Conservation (phyloP, 2,797 vertebrate species). For the Pempheris klunzingeri region DNA sequence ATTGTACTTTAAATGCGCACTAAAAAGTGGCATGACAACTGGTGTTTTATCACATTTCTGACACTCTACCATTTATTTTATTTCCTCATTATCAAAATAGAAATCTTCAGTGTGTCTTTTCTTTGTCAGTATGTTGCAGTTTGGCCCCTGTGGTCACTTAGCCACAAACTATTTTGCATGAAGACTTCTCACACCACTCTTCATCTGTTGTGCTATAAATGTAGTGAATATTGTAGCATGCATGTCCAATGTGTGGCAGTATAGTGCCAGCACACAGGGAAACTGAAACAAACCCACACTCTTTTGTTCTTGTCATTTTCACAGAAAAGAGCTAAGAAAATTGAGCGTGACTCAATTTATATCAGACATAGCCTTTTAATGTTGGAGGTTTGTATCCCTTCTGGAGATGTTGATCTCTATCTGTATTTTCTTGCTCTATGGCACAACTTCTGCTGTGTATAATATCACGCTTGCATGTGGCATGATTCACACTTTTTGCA, state of each 20-base stretch:
- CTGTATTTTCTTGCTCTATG: constrained; percentile 76
- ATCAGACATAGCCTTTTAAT: constrained; percentile 99
- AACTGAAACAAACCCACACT: constrained; percentile 74
- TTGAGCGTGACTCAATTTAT: constrained; percentile 99
- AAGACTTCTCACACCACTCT: constrained; percentile 38
- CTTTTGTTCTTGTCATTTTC: constrained; percentile 84
- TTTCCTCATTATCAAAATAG: constrained; percentile 35
- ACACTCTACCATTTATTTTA: constrained; percentile 41
- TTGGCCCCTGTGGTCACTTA: constrained; percentile 19
- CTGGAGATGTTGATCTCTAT: constrained; percentile 63
- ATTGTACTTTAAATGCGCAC: constrained; percentile 41
- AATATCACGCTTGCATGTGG: constrained; percentile 80
- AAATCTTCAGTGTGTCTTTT: constrained; percentile 26
- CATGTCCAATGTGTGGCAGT: constrained; percentile 67
- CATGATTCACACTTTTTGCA: constrained; percentile 58
- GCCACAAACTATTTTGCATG: constrained; percentile 66
- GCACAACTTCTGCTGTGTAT: constrained; percentile 62
- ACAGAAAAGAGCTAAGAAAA: constrained; percentile 98
- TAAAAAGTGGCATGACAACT: constrained; percentile 54
- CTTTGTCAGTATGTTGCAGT: constrained; percentile 39
- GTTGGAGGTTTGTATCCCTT: constrained; percentile 93
- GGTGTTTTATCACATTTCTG: constrained; percentile 39
- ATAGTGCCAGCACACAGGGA: constrained; percentile 44
- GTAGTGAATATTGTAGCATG: constrained; percentile 57
- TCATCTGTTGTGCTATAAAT: constrained; percentile 54